Percentiles rank a stretch among this genome's conserved stretches.
phyloP scores from a whole-genome alignment of 2,888 invertebrate species.

The Autographa gamma region DNA sequence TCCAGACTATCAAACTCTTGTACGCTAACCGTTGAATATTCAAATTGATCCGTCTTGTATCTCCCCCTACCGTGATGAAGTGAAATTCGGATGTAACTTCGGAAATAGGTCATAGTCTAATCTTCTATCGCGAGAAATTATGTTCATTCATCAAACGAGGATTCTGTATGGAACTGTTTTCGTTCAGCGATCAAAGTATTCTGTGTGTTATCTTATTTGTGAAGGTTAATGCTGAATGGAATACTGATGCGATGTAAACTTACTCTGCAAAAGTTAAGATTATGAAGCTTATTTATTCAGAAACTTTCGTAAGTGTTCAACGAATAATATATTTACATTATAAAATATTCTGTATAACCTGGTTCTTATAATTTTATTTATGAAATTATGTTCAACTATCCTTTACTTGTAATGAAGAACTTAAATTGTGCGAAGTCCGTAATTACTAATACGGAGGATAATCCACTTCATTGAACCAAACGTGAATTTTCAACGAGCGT shows the following conservation, averaged over 20 bases:
- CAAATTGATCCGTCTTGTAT: constrained; percentile 61
- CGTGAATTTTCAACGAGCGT: constrained; percentile 19
- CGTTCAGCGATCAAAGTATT: constrained; percentile 38
- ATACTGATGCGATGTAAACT: constrained; percentile 21
- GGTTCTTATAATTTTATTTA: no score
- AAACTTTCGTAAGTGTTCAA: neutral
- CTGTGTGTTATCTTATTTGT: constrained; percentile 23
- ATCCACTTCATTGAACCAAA: constrained; percentile 24
- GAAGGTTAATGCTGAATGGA: constrained; percentile 21
- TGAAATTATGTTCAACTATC: no score
- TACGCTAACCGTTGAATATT: constrained; percentile 66
- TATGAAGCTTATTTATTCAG: neutral
- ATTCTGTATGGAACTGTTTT: constrained; percentile 25
- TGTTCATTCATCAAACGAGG: constrained; percentile 43
- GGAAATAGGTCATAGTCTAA: constrained; percentile 53
- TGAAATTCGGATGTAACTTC: constrained; percentile 47
- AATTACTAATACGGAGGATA: constrained; percentile 4
- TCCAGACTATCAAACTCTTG: constrained; percentile 62
- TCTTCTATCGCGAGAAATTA: constrained; percentile 43
- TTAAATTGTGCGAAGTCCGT: neutral
- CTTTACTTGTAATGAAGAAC: no score
- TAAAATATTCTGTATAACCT: neutral
- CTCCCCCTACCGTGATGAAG: constrained; percentile 34
- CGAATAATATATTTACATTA: neutral
- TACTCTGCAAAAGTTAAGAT: neutral